Evolutionary conservation across 2,113 vertebrate species (phyloP).

Genomic region (Callithrix jacchus): DNA sequence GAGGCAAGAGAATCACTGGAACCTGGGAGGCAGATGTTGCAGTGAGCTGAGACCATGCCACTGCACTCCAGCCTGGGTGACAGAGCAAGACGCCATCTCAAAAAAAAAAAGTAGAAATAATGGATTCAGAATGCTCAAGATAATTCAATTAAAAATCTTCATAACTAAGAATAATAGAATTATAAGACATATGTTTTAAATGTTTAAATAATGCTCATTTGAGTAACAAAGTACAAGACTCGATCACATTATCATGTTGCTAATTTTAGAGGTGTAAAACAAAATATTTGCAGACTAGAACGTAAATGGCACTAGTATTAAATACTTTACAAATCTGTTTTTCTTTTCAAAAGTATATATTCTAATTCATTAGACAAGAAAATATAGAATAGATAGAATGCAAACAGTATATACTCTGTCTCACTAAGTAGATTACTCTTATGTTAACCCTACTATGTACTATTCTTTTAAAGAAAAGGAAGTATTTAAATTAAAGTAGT

Average conservation of each 20-base stretch:
- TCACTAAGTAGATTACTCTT: not conserved
- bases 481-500: not conserved
- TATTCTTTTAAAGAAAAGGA: not conserved
- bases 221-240: not conserved
- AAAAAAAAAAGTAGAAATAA: not conserved
- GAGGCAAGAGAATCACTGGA: no score
- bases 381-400: not conserved
- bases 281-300: not conserved
- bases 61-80: no score
- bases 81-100: no score
- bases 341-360: not conserved
- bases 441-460: not conserved
- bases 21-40: no score
- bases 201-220: not conserved
- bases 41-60: no score
- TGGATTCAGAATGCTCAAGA: not conserved
- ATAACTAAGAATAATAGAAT: slow-evolving; percentile 23
- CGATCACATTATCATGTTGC: not conserved
- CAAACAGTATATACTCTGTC: not conserved
- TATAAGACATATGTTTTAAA: not conserved
- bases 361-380: slow-evolving; percentile 7
- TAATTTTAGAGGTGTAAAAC: slow-evolving; percentile 20
- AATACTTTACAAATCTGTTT: not conserved
- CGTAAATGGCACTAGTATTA: not conserved
- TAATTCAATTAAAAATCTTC: not conserved